Evolutionary conservation across 2,888 invertebrate species (phyloP).

Genomic region (Trachelus iudaicus): DNA sequence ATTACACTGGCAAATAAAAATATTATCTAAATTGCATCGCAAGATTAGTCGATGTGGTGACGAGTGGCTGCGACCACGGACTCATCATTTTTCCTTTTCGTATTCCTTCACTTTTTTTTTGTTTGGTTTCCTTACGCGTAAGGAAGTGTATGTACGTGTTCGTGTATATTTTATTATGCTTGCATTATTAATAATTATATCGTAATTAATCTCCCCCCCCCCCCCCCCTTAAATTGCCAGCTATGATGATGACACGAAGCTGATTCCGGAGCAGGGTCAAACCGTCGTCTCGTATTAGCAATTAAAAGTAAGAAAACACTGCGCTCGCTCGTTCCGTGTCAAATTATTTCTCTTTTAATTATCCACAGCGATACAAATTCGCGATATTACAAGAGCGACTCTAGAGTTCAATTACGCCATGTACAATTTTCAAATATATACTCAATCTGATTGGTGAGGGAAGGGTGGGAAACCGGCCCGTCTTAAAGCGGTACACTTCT

Average conservation of each 20-base stretch:
- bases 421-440: not conserved
- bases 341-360: not conserved
- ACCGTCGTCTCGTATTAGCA: not conserved
- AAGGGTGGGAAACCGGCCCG: not conserved
- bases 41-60: not conserved
- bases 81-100: slow-evolving; percentile 1
- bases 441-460: not conserved
- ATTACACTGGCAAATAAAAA: not conserved
- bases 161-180: slow-evolving; percentile 24
- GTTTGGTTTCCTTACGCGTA: slow-evolving; percentile 12
- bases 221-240: slow-evolving; percentile 10
- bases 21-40: not conserved
- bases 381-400: not conserved
- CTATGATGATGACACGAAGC: slow-evolving; percentile 20
- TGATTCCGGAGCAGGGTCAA: slow-evolving; percentile 20
- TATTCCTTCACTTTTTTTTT: slow-evolving; percentile 13
- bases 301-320: not conserved
- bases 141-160: slow-evolving; percentile 3
- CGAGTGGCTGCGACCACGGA: not conserved
- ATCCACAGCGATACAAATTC: not conserved
- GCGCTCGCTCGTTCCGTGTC: not conserved
- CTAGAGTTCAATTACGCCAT: not conserved
- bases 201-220: slow-evolving; percentile 17
- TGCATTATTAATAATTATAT: slow-evolving; percentile 26
- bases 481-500: not conserved